phyloP scores from a whole-genome alignment of 2,113 vertebrate genomes.

The Lathamus discolor region DNA sequence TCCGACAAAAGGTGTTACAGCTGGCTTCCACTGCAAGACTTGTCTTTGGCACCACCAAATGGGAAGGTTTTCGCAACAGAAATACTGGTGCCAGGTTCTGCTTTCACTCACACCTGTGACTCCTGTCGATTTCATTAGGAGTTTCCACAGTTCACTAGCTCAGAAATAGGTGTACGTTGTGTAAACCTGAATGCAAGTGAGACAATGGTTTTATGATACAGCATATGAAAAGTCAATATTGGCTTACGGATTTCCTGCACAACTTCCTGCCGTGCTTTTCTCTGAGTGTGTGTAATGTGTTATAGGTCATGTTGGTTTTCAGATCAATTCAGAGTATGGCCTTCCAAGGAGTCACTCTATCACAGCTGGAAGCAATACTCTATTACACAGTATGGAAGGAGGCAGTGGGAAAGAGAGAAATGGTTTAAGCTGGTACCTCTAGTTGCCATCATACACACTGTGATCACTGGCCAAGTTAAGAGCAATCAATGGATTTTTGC shows the following conservation, averaged over 20 bases:
- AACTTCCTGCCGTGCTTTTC: not conserved
- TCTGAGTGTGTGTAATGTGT: not conserved
- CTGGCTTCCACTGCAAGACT: not conserved
- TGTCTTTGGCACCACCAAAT: not conserved
- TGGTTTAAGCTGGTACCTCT: not conserved
- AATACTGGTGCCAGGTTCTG: not conserved
- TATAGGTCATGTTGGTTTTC: not conserved
- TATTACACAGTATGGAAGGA: not conserved
- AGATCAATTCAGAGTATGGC: not conserved
- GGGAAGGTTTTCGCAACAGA: not conserved
- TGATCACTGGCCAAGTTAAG: not conserved
- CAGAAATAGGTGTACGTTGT: not conserved
- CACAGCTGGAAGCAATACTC: not conserved
- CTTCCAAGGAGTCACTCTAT: not conserved
- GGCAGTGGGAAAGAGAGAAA: not conserved
- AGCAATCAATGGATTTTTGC: accelerated
- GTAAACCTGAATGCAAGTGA: not conserved
- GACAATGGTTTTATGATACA: not conserved
- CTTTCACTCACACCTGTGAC: not conserved
- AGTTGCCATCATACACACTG: accelerated
- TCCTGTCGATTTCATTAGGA: not conserved
- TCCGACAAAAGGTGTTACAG: not conserved
- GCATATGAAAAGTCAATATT: not conserved
- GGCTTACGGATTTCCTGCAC: not conserved
- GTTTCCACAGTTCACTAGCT: not conserved